These are phyloP conservation scores for Lasioglossum pauxillum DNA, from an alignment of 2,888 invertebrate genomes.

Conservation along the genomic window DNA sequence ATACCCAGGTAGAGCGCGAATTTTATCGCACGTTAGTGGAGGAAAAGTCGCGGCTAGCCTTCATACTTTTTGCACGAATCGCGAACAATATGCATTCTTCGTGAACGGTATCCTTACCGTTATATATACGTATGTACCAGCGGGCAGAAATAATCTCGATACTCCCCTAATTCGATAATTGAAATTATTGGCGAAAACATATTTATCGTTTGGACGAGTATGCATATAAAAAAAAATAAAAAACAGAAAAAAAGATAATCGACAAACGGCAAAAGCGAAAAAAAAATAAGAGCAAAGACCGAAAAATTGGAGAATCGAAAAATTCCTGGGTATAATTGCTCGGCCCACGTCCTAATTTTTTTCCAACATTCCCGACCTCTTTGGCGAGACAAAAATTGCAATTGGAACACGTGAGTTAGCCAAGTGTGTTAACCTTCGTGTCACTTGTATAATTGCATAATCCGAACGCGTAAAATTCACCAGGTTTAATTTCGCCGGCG, in stretches of 20 bases:
- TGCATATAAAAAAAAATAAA: not conserved
- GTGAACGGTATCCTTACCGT: not conserved
- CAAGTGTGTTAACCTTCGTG: not conserved
- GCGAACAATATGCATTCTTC: conserved; percentile 25
- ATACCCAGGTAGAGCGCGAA: conserved; percentile 52
- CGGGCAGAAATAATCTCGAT: not conserved
- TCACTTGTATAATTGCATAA: conserved; percentile 16
- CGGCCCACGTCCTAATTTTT: not conserved
- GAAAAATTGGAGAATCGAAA: not conserved
- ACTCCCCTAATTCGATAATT: conserved; percentile 24
- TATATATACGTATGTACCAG: not conserved
- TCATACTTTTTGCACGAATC: conserved; percentile 64
- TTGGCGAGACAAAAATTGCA: not conserved
- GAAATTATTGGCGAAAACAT: conserved; percentile 22
- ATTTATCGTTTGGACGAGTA: conserved; percentile 16
- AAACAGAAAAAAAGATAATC: not conserved
- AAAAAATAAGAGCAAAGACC: not conserved
- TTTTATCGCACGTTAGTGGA: conserved; percentile 36
- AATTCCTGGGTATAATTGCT: not conserved
- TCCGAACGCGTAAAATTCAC: conserved; percentile 6
- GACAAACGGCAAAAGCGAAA: not conserved
- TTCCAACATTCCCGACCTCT: not conserved
- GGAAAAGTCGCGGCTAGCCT: conserved; percentile 69
- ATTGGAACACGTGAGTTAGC: no score
- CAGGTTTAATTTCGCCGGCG: conserved; percentile 33